phyloP scores from a whole-genome alignment of 2,888 invertebrate genomes.

The Thymelicus lineola region DNA sequence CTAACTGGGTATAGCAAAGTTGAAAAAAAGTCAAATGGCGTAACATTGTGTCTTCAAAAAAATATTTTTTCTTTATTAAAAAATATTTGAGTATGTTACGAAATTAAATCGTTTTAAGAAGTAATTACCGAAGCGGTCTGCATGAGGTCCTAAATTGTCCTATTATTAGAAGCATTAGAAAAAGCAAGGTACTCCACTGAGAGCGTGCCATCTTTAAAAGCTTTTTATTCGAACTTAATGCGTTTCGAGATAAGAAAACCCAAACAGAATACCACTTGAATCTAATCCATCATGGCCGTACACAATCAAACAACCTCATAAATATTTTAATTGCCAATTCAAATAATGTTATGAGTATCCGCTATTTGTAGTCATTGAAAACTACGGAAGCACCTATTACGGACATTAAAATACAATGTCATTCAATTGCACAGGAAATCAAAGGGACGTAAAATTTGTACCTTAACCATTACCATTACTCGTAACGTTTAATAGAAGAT shows the following conservation, averaged over 20 bases:
- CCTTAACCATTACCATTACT: no score
- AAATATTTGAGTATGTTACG: no score
- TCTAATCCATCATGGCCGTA: constrained; percentile 63
- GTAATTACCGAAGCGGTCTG: not conserved
- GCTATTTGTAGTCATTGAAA: constrained; percentile 40
- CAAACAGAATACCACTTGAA: constrained; percentile 56
- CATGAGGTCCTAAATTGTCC: not conserved
- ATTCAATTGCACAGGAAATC: constrained; percentile 46
- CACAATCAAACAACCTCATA: constrained; percentile 57
- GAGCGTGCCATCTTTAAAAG: constrained; percentile 34
- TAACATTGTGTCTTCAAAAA: no score
- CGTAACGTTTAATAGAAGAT: no score
- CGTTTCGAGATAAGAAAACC: constrained; percentile 57
- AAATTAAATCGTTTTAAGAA: not conserved
- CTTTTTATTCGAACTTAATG: constrained; percentile 50
- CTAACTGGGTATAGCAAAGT: no score
- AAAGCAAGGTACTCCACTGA: constrained; percentile 22
- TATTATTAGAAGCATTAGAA: constrained; percentile 20
- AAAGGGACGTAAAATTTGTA: constrained; percentile 22
- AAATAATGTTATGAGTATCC: constrained; percentile 42
- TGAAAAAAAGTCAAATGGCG: no score
- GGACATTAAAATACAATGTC: constrained; percentile 50
- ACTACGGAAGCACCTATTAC: constrained; percentile 42
- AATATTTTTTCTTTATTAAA: no score
- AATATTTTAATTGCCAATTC: constrained; percentile 63